A percentile compares a stretch with the other conserved stretches of the same genome.
Evolutionary conservation across 2,888 invertebrate species (phyloP).

Genomic region (Flabesymbios commensalis): DNA sequence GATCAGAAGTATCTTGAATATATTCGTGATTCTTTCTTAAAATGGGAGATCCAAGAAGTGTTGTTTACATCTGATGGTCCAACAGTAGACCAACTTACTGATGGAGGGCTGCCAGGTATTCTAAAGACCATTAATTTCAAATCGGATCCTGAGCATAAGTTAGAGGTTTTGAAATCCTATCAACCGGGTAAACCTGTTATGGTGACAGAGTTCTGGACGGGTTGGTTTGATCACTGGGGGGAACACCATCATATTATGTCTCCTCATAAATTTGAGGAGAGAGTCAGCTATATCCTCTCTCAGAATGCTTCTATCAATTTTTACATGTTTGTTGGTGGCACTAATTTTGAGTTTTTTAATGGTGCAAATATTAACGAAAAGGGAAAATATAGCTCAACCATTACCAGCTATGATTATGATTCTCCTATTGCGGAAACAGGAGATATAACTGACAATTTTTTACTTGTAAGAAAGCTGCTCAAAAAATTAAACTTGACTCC

Average conservation of each 20-base stretch:
- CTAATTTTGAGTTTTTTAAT: conserved; percentile 34
- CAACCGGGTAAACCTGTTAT: conserved; percentile 32
- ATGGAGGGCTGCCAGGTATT: conserved; percentile 22
- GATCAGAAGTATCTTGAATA: conserved; percentile 22
- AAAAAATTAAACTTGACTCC: conserved; percentile 2
- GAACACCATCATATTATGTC: conserved; percentile 24
- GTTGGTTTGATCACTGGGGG: conserved; percentile 38
- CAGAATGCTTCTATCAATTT: conserved; percentile 32
- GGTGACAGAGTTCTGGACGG: conserved; percentile 34
- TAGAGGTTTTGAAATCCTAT: conserved; percentile 12
- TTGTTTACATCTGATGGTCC: conserved; percentile 31
- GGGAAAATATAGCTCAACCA: conserved; percentile 12
- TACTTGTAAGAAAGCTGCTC: conserved; percentile 16
- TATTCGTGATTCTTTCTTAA: conserved; percentile 7
- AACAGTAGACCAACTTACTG: neutral
- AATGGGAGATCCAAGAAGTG: conserved; percentile 25
- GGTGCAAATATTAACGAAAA: conserved; percentile 23
- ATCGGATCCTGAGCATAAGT: neutral
- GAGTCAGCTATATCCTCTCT: conserved; percentile 13
- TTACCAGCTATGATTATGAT: conserved; percentile 34
- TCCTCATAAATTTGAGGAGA: conserved; percentile 4
- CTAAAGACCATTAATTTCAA: conserved; percentile 30
- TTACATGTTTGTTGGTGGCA: conserved; percentile 37
- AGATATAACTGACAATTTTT: conserved; percentile 19
- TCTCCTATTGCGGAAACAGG: conserved; percentile 27